A percentile compares a stretch with the other conserved stretches of the same genome.
Conservation (phyloP, 1,140 invertebrate genomes). For the Heliconius hewitsoni region DNA sequence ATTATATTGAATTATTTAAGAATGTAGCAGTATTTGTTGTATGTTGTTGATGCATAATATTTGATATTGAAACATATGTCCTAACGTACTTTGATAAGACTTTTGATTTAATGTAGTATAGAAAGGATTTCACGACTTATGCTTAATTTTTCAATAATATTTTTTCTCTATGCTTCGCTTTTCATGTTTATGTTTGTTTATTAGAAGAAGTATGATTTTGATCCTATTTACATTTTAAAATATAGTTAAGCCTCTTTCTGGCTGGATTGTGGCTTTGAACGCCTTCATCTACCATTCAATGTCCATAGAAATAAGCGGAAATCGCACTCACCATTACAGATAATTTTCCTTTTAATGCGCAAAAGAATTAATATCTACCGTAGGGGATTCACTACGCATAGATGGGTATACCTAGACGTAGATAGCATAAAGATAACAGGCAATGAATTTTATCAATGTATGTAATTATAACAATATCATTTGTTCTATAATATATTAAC, state of each 20-base stretch:
- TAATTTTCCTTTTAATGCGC: conserved; percentile 2
- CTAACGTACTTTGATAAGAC: no score
- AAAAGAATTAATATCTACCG: background rate
- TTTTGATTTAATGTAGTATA: background rate
- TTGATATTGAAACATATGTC: no score
- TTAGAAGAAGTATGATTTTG: no score
- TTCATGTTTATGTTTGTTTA: no score
- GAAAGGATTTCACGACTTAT: background rate
- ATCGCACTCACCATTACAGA: background rate
- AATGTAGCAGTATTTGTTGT: no score
- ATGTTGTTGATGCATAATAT: no score
- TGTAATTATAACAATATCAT: no score
- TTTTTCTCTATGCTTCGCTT: background rate
- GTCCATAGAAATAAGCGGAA: background rate
- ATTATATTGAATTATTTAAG: background rate
- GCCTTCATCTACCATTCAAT: background rate
- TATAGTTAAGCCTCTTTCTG: no score
- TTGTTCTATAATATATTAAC: no score
- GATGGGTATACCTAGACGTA: background rate
- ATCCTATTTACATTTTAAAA: no score
- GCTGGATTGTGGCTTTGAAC: no score
- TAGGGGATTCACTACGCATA: background rate
- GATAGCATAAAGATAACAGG: background rate
- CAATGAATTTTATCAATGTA: background rate
- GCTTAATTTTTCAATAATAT: background rate